Percentiles rank a stretch among this genome's conserved stretches.
These are phyloP conservation scores for Agriopis leucophaearia DNA, from an alignment of 2,888 invertebrate genomes.

Conservation along the genomic window DNA sequence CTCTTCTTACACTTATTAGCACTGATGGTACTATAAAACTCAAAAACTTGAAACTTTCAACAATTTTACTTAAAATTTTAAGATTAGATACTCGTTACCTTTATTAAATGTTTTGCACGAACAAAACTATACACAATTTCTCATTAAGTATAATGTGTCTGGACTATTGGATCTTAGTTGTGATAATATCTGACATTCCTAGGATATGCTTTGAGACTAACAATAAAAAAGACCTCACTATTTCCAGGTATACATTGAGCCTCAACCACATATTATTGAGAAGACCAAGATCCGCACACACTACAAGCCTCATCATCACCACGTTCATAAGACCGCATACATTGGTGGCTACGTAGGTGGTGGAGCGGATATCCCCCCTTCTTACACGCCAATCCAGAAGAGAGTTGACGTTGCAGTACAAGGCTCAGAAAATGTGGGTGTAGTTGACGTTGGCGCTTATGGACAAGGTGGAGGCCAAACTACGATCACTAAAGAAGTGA, in stretches of 20 bases:
- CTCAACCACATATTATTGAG: slow-evolving; percentile 62
- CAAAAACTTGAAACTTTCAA: too few species aligned
- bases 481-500: slow-evolving; percentile 65
- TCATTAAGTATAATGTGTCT: too few species aligned
- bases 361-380: slow-evolving; percentile 50
- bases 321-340: slow-evolving; percentile 67
- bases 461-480: slow-evolving; percentile 51
- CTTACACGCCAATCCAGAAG: slow-evolving; percentile 64
- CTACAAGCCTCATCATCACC: slow-evolving; percentile 68
- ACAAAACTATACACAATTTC: too few species aligned
- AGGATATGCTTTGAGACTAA: not conserved
- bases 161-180: too few species aligned
- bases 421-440: slow-evolving; percentile 47
- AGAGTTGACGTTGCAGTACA: slow-evolving; percentile 68
- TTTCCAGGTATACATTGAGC: slow-evolving; percentile 67
- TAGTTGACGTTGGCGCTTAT: slow-evolving; percentile 39
- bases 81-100: too few species aligned
- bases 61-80: too few species aligned
- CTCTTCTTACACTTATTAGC: not conserved
- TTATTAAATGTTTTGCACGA: too few species aligned
- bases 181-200: too few species aligned
- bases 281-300: slow-evolving; percentile 66
- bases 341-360: slow-evolving; percentile 70
- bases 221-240: not conserved
- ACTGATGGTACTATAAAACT: not conserved